Percentiles rank a stretch among this genome's conserved stretches.
Evolutionary conservation across 2,113 vertebrate genomes (phyloP).

Genomic region (Epinephelus lanceolatus): DNA sequence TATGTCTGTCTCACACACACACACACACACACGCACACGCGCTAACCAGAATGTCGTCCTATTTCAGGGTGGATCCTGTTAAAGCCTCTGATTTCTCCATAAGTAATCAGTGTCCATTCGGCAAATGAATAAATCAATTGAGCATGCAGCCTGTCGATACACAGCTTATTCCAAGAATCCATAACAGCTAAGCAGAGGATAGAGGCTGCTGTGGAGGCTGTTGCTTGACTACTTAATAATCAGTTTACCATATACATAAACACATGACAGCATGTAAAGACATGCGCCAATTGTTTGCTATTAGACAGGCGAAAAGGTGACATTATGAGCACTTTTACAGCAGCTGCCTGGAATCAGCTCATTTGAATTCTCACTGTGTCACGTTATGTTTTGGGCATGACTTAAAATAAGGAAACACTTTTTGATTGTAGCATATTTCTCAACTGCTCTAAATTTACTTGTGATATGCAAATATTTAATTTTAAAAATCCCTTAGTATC

Average conservation of each 20-base stretch:
- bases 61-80: conserved; percentile 30
- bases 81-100: conserved; percentile 43
- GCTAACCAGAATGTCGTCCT: conserved; percentile 8
- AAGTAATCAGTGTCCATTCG: conserved; percentile 62
- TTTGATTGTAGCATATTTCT: not conserved
- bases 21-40: not conserved
- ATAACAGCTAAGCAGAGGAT: conserved; percentile 51
- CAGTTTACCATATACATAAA: conserved; percentile 31
- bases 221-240: conserved; percentile 20
- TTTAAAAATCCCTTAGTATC: not conserved
- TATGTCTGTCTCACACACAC: not conserved
- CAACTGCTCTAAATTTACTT: conserved; percentile 29
- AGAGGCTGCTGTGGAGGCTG: conserved; percentile 22
- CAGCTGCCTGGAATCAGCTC: not conserved
- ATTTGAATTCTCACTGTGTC: conserved; percentile 11
- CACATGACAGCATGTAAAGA: conserved; percentile 28
- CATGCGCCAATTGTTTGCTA: conserved; percentile 22
- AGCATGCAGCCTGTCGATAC: conserved; percentile 36
- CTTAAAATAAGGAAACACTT: conserved; percentile 4
- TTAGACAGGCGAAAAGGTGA: not conserved
- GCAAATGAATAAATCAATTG: conserved; percentile 64
- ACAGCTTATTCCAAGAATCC: conserved; percentile 51
- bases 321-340: not conserved
- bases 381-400: conserved; percentile 21
- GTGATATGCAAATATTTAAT: conserved; percentile 34